Evolutionary conservation across 2,113 vertebrate species (phyloP).

Genomic region (Heterocephalus glaber): DNA sequence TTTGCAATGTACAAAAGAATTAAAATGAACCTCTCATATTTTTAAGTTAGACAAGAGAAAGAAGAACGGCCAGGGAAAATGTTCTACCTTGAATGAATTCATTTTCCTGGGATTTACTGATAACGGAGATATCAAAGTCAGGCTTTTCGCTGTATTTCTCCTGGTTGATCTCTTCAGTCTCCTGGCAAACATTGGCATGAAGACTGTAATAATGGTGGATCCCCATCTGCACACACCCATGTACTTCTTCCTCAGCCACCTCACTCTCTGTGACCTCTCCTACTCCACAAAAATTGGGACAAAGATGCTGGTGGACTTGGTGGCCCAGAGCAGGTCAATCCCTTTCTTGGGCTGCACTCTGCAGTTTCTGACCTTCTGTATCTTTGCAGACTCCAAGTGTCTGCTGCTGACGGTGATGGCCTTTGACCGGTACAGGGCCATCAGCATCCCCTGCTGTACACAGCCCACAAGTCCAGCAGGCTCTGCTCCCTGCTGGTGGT

Average conservation of each 20-base stretch:
- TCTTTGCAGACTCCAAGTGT: conserved; percentile 27
- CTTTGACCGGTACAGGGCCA: not conserved
- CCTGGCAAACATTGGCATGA: not conserved
- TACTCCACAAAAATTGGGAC: not conserved
- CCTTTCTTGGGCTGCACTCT: not conserved
- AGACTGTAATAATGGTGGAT: not conserved
- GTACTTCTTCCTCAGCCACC: not conserved
- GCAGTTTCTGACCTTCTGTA: not conserved
- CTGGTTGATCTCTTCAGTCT: not conserved
- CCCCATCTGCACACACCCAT: not conserved
- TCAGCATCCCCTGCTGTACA: not conserved
- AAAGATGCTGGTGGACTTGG: conserved; percentile 12
- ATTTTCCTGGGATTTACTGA: not conserved
- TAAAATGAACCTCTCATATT: not conserved
- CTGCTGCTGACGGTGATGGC: conserved; percentile 18
- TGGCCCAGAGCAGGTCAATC: not conserved
- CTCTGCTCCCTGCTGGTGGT: not conserved
- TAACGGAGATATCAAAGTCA: not conserved
- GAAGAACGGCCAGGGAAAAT: not conserved
- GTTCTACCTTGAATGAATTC: not conserved
- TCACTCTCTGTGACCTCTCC: conserved; percentile 11
- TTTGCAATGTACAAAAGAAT: not conserved
- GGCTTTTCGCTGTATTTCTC: not conserved
- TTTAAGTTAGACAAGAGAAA: not conserved
- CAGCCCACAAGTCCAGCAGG: not conserved